Percentiles rank a stretch among this genome's conserved stretches.
phyloP scores from a whole-genome alignment of 2,888 invertebrate genomes.

The Macrophya annulata region DNA sequence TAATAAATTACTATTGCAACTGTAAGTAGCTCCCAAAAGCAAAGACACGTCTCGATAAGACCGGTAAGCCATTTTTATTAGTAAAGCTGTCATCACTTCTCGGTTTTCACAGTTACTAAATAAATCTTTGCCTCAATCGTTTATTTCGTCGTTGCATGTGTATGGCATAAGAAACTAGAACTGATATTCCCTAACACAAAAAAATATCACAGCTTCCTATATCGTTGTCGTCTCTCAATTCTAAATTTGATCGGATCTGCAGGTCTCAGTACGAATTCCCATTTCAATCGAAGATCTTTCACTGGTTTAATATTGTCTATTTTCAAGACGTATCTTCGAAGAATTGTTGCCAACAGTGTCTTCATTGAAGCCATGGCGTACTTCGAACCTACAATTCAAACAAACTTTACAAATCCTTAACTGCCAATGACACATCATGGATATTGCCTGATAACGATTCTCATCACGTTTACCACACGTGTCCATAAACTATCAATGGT shows the following conservation, averaged over 20 bases:
- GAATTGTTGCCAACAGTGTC: conserved; percentile 74
- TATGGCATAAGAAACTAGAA: no score
- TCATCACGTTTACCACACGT: neutral
- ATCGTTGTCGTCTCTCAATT: conserved; percentile 60
- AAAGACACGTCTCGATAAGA: no score
- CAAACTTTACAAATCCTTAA: neutral
- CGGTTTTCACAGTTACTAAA: no score
- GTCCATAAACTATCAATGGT: no score
- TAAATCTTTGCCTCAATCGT: no score
- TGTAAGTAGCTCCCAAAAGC: no score
- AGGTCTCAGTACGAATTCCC: neutral
- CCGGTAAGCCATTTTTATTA: no score
- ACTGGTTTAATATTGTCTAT: conserved; percentile 62
- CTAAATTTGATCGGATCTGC: conserved; percentile 62
- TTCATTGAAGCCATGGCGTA: conserved; percentile 80
- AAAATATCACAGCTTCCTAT: no score
- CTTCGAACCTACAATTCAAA: conserved; percentile 72
- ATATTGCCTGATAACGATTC: conserved; percentile 29
- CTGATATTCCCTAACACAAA: no score
- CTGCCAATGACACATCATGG: neutral
- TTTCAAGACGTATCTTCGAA: conserved; percentile 73
- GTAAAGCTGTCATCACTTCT: no score
- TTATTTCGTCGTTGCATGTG: no score
- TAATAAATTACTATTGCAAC: no score
- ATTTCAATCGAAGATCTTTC: conserved; percentile 59